Conservation (phyloP, 2,888 invertebrate genomes). For the Loripinus fragilis region DNA sequence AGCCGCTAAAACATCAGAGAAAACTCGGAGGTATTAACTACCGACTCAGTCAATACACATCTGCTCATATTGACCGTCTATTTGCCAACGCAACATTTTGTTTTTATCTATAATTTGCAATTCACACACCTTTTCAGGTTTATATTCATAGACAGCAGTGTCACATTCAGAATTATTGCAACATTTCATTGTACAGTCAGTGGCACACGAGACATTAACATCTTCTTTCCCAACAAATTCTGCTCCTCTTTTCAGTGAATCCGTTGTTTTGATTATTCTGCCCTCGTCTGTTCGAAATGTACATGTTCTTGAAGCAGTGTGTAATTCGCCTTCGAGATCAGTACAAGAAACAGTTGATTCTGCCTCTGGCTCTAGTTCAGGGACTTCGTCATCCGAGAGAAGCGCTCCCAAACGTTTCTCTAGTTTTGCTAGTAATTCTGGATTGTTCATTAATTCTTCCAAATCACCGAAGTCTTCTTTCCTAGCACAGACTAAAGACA, state of each 20-base stretch:
- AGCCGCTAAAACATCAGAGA: too few relatives aligned
- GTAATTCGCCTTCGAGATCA: conserved; percentile 37
- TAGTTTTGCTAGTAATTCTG: conserved; percentile 51
- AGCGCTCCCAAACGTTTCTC: conserved; percentile 61
- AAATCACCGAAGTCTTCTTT: conserved; percentile 46
- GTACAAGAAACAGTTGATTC: conserved; percentile 31
- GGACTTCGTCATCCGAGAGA: conserved; percentile 20
- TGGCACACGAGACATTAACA: conserved; percentile 51
- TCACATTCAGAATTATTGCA: conserved; percentile 70
- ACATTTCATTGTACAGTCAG: conserved; percentile 67
- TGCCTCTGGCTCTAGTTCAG: not conserved
- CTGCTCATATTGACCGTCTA: too few relatives aligned
- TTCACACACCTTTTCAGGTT: too few relatives aligned
- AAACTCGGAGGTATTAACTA: too few relatives aligned
- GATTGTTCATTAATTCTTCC: conserved; percentile 58
- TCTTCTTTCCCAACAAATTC: conserved; percentile 60
- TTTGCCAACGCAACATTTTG: too few relatives aligned
- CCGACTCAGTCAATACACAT: too few relatives aligned
- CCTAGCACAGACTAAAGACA: conserved; percentile 9
- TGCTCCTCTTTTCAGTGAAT: conserved; percentile 67
- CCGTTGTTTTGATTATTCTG: conserved; percentile 71
- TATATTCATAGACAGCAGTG: conserved; percentile 72
- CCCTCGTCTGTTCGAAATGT: conserved; percentile 45
- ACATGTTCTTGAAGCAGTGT: conserved; percentile 30
- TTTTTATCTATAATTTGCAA: too few relatives aligned